Conservation (phyloP, 2,113 vertebrate genomes). For the Glaucidium brasilianum region DNA sequence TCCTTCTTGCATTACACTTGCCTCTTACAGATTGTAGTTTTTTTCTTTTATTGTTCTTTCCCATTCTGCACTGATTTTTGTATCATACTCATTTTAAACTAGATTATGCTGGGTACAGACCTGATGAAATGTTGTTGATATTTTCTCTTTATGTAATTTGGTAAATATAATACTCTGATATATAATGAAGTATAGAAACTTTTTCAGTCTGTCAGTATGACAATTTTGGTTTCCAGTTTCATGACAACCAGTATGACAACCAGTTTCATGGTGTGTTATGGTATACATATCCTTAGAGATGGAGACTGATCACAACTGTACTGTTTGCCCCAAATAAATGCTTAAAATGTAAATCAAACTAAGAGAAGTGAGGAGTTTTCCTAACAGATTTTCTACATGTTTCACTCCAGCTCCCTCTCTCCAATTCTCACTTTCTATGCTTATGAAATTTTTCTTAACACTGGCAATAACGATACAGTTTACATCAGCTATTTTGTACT, state of each 20-base stretch:
- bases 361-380: background rate
- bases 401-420: background rate
- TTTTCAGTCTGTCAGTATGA: background rate
- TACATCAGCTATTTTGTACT: background rate
- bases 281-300: background rate
- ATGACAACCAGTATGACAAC: too few relatives aligned
- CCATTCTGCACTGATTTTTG: background rate
- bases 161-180: background rate
- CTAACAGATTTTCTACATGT: background rate
- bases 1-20: background rate
- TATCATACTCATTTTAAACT: background rate
- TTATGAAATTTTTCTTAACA: background rate
- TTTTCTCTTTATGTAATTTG: background rate
- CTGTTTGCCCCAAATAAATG: background rate
- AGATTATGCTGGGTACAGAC: background rate
- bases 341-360: background rate
- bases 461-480: background rate
- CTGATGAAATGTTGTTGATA: background rate
- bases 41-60: background rate
- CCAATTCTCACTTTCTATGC: background rate
- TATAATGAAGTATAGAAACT: background rate
- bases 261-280: background rate
- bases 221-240: background rate
- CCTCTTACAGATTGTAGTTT: background rate
- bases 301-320: background rate